Conservation (phyloP, 2,888 invertebrate genomes). For the Temnothorax ravouxi region DNA sequence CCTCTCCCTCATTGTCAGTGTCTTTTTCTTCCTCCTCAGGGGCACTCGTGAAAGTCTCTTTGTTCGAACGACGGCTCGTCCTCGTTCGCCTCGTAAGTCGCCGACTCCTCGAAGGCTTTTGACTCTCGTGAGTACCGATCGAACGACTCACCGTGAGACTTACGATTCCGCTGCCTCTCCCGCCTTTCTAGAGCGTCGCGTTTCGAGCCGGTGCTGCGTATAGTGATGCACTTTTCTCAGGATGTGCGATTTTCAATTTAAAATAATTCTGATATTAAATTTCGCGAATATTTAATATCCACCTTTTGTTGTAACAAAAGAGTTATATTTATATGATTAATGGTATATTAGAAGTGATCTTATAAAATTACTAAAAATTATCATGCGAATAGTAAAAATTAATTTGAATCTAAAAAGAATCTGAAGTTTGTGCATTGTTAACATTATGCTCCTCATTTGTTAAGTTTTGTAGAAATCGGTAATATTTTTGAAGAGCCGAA, state of each 20-base stretch:
- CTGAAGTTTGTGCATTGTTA: neutral
- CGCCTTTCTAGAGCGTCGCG: slow-evolving; percentile 19
- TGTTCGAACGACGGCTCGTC: slow-evolving; percentile 64
- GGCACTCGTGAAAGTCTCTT: slow-evolving; percentile 72
- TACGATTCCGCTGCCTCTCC: slow-evolving; percentile 54
- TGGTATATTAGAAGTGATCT: neutral
- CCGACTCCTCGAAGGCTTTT: slow-evolving; percentile 59
- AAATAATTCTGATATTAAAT: neutral
- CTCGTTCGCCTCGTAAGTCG: slow-evolving; percentile 62
- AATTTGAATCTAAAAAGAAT: neutral
- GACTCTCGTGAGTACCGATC: slow-evolving; percentile 60
- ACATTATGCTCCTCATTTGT: neutral
- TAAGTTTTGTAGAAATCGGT: neutral
- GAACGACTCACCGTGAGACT: slow-evolving; percentile 63
- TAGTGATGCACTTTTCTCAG: slow-evolving; percentile 60
- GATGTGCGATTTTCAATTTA: neutral
- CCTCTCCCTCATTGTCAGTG: slow-evolving; percentile 50
- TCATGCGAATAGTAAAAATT: neutral
- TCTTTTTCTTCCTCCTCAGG: slow-evolving; percentile 60
- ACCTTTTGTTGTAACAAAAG: neutral
- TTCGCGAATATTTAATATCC: neutral
- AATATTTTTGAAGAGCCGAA: neutral
- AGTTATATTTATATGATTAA: neutral
- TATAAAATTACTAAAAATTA: neutral
- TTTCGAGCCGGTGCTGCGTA: slow-evolving; percentile 14